Percentiles rank a stretch among this genome's conserved stretches.
Conservation (phyloP, 2,888 invertebrate genomes). For the Dusona sp. region DNA sequence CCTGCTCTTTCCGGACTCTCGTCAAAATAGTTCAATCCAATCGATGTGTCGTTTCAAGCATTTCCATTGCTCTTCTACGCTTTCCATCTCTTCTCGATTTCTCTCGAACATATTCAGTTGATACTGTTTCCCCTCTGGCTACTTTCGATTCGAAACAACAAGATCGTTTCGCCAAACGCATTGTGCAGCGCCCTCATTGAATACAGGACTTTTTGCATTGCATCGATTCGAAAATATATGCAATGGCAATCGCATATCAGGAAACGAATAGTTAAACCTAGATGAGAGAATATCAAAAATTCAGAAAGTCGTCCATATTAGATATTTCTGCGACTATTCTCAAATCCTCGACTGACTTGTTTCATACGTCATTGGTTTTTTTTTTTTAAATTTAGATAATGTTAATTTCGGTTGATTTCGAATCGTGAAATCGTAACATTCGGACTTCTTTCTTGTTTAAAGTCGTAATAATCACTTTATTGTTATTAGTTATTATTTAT, state of each 20-base stretch:
- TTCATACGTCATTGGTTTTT: background rate
- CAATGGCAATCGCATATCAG: background rate
- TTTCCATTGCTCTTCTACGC: conserved; percentile 16
- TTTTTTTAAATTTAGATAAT: background rate
- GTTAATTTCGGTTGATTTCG: too few relatives aligned
- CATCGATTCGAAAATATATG: background rate
- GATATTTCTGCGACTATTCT: background rate
- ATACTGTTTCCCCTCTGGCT: background rate
- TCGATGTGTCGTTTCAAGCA: conserved; percentile 57
- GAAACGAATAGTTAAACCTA: background rate
- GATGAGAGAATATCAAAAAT: background rate
- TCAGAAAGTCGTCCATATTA: background rate
- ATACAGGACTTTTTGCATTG: background rate
- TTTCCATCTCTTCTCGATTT: conserved; percentile 25
- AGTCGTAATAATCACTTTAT: too few relatives aligned
- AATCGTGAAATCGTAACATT: too few relatives aligned
- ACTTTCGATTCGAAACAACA: conserved; percentile 37
- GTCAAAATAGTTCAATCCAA: conserved; percentile 59
- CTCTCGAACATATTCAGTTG: conserved; percentile 8
- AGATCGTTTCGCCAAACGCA: conserved; percentile 28
- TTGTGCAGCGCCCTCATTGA: background rate
- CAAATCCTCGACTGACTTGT: background rate
- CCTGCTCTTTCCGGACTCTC: conserved; percentile 37
- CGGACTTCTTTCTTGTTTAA: too few relatives aligned
- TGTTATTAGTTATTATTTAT: too few relatives aligned